Evolutionary conservation across 2,888 invertebrate species (phyloP).

Genomic region (Conchocele bisecta): DNA sequence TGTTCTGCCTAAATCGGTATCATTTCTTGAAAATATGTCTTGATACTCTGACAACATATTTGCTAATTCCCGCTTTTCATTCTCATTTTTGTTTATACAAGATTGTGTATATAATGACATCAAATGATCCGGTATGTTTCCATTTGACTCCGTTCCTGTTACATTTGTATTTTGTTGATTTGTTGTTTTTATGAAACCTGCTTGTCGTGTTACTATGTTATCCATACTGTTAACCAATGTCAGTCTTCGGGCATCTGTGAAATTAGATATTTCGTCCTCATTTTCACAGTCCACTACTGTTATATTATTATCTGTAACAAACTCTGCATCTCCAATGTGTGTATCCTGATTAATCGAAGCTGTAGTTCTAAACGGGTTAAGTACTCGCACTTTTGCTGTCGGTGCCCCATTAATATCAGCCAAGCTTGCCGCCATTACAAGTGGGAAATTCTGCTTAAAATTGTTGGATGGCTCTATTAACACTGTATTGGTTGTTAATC

Average conservation of each 20-base stretch:
- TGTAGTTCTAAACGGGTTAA: slow-evolving; percentile 34
- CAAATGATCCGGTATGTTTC: slow-evolving; percentile 16
- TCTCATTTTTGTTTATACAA: background rate
- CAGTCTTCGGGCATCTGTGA: background rate
- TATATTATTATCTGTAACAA: background rate
- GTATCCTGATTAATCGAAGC: slow-evolving; percentile 31
- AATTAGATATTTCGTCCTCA: background rate
- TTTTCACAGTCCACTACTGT: background rate
- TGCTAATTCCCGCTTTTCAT: slow-evolving; percentile 7
- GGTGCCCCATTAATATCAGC: slow-evolving; percentile 29
- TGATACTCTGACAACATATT: slow-evolving; percentile 9
- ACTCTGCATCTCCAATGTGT: slow-evolving; percentile 39
- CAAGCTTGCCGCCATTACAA: slow-evolving; percentile 40
- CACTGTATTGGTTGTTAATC: background rate
- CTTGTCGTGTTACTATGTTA: too few species aligned
- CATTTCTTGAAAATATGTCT: slow-evolving; percentile 29
- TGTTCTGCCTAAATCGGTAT: slow-evolving; percentile 25
- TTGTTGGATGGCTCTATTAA: slow-evolving; percentile 37
- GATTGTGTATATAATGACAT: slow-evolving; percentile 10
- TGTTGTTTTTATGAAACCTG: too few species aligned
- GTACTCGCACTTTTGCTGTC: slow-evolving; percentile 21
- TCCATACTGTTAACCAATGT: background rate
- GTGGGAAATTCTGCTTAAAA: slow-evolving; percentile 31
- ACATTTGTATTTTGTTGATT: too few species aligned
- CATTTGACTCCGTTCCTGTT: background rate